Conservation (phyloP, 1,140 invertebrate genomes). For the Hetaerina americana region DNA sequence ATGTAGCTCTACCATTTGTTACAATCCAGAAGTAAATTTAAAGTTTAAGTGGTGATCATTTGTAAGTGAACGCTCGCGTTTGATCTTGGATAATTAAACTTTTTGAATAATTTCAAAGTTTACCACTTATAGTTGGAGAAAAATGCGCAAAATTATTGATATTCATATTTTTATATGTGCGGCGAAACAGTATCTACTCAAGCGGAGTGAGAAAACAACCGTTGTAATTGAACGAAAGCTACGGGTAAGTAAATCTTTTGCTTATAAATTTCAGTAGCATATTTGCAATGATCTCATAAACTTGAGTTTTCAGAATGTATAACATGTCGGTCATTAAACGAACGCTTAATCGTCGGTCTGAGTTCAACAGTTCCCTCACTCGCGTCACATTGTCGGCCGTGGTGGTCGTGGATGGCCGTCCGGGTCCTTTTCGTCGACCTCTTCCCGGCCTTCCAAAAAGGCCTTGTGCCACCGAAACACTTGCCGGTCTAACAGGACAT, state of each 20-base stretch:
- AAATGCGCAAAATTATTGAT: neutral
- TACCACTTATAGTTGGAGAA: no score
- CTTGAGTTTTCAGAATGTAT: no score
- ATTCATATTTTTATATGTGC: neutral
- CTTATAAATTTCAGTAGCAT: neutral
- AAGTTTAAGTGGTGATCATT: neutral
- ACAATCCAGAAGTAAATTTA: neutral
- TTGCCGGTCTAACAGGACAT: no score
- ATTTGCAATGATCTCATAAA: neutral
- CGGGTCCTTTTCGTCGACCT: no score
- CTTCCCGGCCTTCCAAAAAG: no score
- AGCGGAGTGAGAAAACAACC: neutral
- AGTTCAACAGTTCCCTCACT: no score
- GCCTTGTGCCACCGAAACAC: no score
- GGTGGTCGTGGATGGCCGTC: no score
- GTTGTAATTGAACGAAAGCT: neutral
- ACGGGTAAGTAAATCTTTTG: neutral
- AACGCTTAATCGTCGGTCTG: no score
- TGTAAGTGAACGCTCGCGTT: neutral
- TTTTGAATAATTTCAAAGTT: neutral
- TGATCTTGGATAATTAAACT: neutral
- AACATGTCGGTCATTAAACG: no score
- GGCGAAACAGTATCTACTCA: neutral
- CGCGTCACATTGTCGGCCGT: no score
- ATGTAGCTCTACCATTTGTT: no score